Evolutionary conservation across 2,113 vertebrate species (phyloP).

Genomic region (Apaloderma vittatum): DNA sequence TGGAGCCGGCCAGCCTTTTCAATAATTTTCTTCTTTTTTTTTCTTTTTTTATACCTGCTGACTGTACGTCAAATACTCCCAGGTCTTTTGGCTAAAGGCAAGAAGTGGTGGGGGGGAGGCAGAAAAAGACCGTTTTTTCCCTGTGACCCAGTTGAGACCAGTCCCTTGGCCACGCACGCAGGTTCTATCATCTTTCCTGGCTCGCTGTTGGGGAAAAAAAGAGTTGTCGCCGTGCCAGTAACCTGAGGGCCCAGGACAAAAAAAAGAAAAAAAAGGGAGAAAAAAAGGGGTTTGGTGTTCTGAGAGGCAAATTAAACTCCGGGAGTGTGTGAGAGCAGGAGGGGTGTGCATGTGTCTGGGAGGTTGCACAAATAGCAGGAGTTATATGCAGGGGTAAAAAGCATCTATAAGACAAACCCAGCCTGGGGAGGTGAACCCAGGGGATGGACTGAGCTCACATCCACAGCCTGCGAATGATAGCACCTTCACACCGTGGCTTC

Average conservation of each 20-base stretch:
- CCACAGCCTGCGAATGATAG: accelerated
- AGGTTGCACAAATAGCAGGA: slow-evolving; percentile 24
- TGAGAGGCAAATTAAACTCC: slow-evolving; percentile 50
- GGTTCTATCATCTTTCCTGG: slow-evolving; percentile 84
- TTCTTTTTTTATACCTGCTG: slow-evolving; percentile 83
- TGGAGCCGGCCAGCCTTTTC: slow-evolving; percentile 76
- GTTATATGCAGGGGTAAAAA: slow-evolving; percentile 44
- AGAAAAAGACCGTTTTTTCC: slow-evolving; percentile 75
- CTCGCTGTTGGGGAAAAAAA: slow-evolving; percentile 80
- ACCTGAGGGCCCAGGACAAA: slow-evolving; percentile 81
- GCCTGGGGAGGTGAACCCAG: neutral
- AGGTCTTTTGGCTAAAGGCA: slow-evolving; percentile 87
- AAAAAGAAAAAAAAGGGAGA: neutral
- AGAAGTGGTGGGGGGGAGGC: slow-evolving; percentile 32
- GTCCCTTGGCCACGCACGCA: slow-evolving; percentile 86
- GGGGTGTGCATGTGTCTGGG: neutral
- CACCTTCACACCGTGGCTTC: neutral
- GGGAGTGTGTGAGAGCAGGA: slow-evolving; percentile 11
- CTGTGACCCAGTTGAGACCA: slow-evolving; percentile 92
- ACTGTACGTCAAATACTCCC: slow-evolving; percentile 89
- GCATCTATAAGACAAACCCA: slow-evolving; percentile 1
- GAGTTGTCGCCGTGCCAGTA: slow-evolving; percentile 80
- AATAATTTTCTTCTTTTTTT: slow-evolving; percentile 39
- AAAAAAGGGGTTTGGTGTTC: slow-evolving; percentile 24
- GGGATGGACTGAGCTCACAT: neutral